Evolutionary conservation across 2,797 vertebrate species (phyloP).

Genomic region (Anguilla marmorata): DNA sequence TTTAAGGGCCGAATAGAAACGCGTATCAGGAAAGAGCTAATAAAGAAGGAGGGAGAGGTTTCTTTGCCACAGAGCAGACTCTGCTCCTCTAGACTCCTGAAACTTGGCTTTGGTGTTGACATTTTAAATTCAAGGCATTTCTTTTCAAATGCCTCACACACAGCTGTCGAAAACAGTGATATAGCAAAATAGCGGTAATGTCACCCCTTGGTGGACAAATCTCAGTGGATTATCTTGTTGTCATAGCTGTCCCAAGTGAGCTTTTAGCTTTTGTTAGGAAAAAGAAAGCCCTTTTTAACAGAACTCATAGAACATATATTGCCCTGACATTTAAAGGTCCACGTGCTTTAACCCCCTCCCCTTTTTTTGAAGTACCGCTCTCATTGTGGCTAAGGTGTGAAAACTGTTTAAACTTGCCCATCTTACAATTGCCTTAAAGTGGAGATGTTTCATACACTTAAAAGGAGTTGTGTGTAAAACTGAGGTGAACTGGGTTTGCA

Average conservation of each 20-base stretch:
- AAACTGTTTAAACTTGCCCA: not conserved
- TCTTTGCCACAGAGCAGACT: not conserved
- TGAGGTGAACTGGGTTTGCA: not conserved
- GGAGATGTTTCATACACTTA: not conserved
- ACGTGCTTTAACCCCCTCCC: slow-evolving; percentile 16
- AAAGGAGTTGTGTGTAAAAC: not conserved
- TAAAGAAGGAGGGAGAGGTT: not conserved
- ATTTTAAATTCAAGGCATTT: slow-evolving; percentile 22
- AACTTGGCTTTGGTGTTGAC: slow-evolving; percentile 18
- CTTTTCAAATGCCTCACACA: not conserved
- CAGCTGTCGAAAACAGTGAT: not conserved
- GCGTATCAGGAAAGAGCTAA: not conserved
- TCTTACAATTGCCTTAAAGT: not conserved
- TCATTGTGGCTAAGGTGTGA: not conserved
- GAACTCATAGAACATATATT: slow-evolving; percentile 18
- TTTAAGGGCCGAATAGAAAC: slow-evolving; percentile 3
- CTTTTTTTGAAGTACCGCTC: not conserved
- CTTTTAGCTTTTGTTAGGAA: not conserved
- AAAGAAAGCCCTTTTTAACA: not conserved
- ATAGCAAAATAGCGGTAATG: slow-evolving; percentile 6
- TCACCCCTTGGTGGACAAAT: not conserved
- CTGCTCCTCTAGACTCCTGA: not conserved
- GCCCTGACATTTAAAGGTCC: slow-evolving; percentile 48
- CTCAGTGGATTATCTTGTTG: slow-evolving; percentile 4
- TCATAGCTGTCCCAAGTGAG: not conserved